These are phyloP conservation scores for Tolmerus cingulatus DNA, from an alignment of 2,888 invertebrate species.

Conservation along the genomic window DNA sequence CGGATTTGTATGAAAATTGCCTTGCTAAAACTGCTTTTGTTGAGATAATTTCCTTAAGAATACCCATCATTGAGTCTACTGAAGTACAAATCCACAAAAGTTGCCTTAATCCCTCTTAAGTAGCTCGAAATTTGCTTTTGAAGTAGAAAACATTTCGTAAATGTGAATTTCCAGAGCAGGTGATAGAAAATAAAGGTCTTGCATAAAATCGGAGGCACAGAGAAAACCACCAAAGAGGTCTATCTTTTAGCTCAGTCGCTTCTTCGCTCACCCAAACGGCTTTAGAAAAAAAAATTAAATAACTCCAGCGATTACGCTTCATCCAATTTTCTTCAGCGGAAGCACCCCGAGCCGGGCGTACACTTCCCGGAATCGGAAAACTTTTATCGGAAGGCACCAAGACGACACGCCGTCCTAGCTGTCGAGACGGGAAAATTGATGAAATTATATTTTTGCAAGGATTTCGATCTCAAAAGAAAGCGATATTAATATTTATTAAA, in stretches of 20 bases:
- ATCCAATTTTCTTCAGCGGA: neutral
- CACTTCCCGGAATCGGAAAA: neutral
- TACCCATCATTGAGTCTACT: neutral
- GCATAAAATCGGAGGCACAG: neutral
- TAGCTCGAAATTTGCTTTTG: neutral
- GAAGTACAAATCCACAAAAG: neutral
- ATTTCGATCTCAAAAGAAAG: neutral
- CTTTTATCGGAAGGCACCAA: neutral
- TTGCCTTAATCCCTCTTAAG: neutral
- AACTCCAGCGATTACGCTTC: neutral
- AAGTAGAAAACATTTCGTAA: neutral
- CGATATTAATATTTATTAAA: slow-evolving; percentile 33
- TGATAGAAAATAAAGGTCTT: neutral
- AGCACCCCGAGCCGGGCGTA: neutral
- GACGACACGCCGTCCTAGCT: neutral
- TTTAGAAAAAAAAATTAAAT: neutral
- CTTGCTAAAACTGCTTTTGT: neutral
- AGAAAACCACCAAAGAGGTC: too few species aligned
- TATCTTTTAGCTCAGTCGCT: neutral
- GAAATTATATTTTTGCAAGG: slow-evolving; percentile 14
- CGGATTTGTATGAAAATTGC: neutral
- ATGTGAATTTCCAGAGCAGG: neutral
- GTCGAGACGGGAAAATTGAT: slow-evolving; percentile 1
- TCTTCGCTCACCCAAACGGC: neutral
- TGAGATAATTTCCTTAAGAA: neutral